Conservation (phyloP, 2,113 vertebrate species). For the Anser brachyrhynchus region DNA sequence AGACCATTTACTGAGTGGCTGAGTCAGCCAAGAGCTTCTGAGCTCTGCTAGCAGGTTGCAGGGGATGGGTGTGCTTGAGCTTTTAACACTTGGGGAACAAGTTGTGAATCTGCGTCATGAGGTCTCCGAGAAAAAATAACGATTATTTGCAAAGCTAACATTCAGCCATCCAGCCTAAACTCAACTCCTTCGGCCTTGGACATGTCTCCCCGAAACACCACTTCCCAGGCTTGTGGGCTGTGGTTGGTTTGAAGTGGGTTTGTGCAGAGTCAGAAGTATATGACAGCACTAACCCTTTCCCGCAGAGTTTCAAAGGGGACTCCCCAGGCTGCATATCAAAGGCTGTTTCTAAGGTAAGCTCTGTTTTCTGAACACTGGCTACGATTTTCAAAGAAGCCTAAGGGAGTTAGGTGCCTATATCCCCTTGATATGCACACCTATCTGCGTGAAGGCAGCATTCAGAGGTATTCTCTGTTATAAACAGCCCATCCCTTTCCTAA, state of each 20-base stretch:
- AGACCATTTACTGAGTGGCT: not conserved
- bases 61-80: not conserved
- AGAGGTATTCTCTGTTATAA: not conserved
- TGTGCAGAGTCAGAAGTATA: slow-evolving; percentile 48
- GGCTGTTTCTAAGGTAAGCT: slow-evolving; percentile 18
- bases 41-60: slow-evolving; percentile 47
- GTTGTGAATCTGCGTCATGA: slow-evolving; percentile 21
- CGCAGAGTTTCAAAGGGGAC: slow-evolving; percentile 60
- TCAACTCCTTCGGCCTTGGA: slow-evolving; percentile 8
- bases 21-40: slow-evolving; percentile 21
- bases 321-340: slow-evolving; percentile 61
- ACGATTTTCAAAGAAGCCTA: slow-evolving; percentile 11
- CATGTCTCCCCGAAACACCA: not conserved
- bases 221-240: slow-evolving; percentile 22
- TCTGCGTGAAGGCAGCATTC: not conserved
- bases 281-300: slow-evolving; percentile 37
- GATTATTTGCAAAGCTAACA: slow-evolving; percentile 42
- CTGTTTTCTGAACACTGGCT: not conserved
- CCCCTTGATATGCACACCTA: not conserved
- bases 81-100: slow-evolving; percentile 16
- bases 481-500: not conserved
- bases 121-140: slow-evolving; percentile 32
- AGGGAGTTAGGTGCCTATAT: not conserved
- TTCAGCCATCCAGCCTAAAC: not conserved
- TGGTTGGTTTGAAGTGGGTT: slow-evolving; percentile 63